Base-by-base conservation (phyloP, 2,797 vertebrate species). In the Lepidocolaptes lacrymiger region DNA sequence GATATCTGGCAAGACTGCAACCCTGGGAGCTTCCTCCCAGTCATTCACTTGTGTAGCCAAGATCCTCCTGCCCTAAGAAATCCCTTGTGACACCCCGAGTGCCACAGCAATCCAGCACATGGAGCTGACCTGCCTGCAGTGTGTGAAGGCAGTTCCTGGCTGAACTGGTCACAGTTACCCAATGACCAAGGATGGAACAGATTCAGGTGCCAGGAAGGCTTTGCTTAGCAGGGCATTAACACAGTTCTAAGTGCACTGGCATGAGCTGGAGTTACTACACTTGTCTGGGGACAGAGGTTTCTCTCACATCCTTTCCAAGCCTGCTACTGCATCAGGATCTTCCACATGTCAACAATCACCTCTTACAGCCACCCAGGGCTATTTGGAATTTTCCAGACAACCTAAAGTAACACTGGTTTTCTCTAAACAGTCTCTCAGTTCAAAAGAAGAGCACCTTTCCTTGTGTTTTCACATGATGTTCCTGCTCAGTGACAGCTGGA, bases 21-120 rank as follows among this genome's bases (percentile, higher is more conserved):
- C 14, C n/a, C 66, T 3, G 16, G 39, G 9, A 62, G 52, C 55
- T 81, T 30, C 49, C 56, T 44, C 5, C 46, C 43, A 81, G 67
- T 3, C 8, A 43, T 4, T 24, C 4, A 3, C 13, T 8, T 4
- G 41, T 12, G 39, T 2, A 27, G 34, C 19, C 2, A 3, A 73
- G 37, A 16, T 3, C 2, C 3, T 67, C 61, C 75, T 80, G 64
- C 28, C 72, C 61, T 6, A 3, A 66, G 78, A 51, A 59, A 13
- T 17, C 23, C 43, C 14, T 3, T 30, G 37, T 56, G 91, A 52
- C 68, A 63, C 4, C 12, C 41, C 16, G 7, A 66, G 43, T 28
- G 64, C 52, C 62, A 24, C 1, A 39, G 36, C 63, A 62, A 19
- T 0, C 37, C 15, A 7, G 28, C 10, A 32, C 26, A 13, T 7